phyloP scores from a whole-genome alignment of 2,888 invertebrate species.

The Horisme vitalbata region DNA sequence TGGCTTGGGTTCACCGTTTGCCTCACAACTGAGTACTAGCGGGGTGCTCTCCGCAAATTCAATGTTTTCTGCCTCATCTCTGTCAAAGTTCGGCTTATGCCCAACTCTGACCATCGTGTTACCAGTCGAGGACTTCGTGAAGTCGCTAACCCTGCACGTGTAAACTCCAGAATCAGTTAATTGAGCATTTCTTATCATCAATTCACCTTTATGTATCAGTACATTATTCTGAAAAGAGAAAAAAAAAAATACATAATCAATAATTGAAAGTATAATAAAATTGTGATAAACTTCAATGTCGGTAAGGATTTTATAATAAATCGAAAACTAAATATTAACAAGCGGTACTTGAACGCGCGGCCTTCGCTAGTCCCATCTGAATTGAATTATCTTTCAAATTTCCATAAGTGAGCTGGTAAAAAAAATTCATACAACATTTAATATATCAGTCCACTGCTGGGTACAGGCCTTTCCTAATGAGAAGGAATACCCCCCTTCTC shows the following conservation, averaged over 20 bases:
- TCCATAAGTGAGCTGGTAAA: no score
- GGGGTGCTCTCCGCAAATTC: slow-evolving; percentile 32
- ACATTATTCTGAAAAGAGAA: slow-evolving; percentile 40
- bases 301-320: no score
- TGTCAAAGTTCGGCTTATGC: slow-evolving; percentile 45
- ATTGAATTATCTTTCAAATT: no score
- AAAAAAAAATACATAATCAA: not conserved
- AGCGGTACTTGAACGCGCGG: no score
- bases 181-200: slow-evolving; percentile 37
- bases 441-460: no score
- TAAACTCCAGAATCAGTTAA: slow-evolving; percentile 49
- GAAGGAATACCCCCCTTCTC: no score
- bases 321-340: not conserved
- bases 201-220: slow-evolving; percentile 31
- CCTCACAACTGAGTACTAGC: slow-evolving; percentile 43
- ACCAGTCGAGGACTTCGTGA: slow-evolving; percentile 33
- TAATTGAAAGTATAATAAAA: no score
- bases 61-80: slow-evolving; percentile 34
- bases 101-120: slow-evolving; percentile 44
- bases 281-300: no score
- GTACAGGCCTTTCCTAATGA: no score
- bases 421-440: no score
- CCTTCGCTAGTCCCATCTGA: no score
- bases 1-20: slow-evolving; percentile 44
- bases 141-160: slow-evolving; percentile 52